Conservation (phyloP, 2,113 vertebrate genomes). For the Aleadryas rufinucha region DNA sequence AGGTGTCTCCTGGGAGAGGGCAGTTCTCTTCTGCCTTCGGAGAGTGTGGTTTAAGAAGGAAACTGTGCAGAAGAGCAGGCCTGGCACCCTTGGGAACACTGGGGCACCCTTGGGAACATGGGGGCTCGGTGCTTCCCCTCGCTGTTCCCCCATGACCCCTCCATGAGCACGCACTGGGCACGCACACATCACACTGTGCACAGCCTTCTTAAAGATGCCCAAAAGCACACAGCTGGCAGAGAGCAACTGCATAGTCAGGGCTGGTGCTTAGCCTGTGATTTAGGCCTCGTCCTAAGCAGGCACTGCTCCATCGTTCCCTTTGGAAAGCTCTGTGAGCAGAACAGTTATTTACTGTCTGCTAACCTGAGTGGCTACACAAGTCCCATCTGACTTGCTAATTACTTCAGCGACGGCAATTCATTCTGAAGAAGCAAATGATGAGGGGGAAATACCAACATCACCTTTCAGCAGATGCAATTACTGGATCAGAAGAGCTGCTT, state of each 20-base stretch:
- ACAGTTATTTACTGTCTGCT: background rate
- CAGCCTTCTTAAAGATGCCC: background rate
- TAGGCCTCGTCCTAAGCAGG: background rate
- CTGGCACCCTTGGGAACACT: background rate
- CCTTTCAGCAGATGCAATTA: background rate
- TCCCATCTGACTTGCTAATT: background rate
- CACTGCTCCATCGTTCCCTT: background rate
- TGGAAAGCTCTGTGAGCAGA: background rate
- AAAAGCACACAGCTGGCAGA: background rate
- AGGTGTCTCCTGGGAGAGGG: rapidly evolving
- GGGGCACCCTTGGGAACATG: background rate
- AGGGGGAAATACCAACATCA: background rate
- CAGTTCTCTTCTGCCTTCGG: background rate
- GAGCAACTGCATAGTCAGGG: background rate
- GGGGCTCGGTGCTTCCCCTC: background rate
- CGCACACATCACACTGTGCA: rapidly evolving
- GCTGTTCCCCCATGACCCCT: rapidly evolving
- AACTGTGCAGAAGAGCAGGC: background rate
- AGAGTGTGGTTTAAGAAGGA: background rate
- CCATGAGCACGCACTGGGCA: background rate
- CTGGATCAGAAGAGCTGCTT: background rate
- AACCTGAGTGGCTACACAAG: background rate
- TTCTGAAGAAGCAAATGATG: background rate
- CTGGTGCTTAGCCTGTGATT: background rate
- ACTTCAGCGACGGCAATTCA: background rate